Percentiles rank a stretch among this genome's conserved stretches.
Conservation (phyloP, 2,888 invertebrate species). For the Drosophila flavopinicola region DNA sequence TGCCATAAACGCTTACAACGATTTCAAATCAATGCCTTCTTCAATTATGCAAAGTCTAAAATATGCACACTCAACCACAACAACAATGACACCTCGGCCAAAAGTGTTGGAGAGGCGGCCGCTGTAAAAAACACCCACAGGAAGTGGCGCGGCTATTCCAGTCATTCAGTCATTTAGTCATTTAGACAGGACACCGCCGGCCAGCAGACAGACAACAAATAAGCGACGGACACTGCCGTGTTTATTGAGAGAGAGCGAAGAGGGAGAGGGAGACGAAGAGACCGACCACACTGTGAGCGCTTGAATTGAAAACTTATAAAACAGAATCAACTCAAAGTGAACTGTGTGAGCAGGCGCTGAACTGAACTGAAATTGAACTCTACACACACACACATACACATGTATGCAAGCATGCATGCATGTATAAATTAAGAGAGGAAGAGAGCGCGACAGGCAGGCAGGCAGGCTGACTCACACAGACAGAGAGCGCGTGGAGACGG, state of each 20-base stretch:
- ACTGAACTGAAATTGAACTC: conserved; percentile 73
- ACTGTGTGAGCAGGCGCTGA: conserved; percentile 39
- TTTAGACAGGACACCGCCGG: conserved; percentile 20
- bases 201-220: conserved; percentile 10
- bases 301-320: conserved; percentile 77
- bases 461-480: conserved; percentile 66
- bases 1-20: conserved; percentile 44
- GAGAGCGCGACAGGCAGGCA: conserved; percentile 13
- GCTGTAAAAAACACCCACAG: conserved; percentile 39
- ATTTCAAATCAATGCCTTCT: conserved; percentile 49
- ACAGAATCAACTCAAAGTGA: conserved; percentile 62
- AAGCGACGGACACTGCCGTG: conserved; percentile 9
- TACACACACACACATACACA: conserved; percentile 26
- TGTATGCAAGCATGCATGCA: conserved; percentile 11
- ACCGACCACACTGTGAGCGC: conserved; percentile 43
- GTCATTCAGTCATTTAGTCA: conserved; percentile 52
- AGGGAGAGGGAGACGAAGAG: not conserved
- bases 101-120: too few relatives aligned
- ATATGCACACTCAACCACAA: conserved; percentile 48
- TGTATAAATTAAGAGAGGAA: conserved; percentile 7
- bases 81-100: conserved; percentile 26
- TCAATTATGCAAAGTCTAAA: conserved; percentile 59
- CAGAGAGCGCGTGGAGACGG: conserved; percentile 22
- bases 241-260: conserved; percentile 5
- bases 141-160: too few relatives aligned